phyloP scores from a whole-genome alignment of 2,113 vertebrate genomes.

The Centrocercus urophasianus region DNA sequence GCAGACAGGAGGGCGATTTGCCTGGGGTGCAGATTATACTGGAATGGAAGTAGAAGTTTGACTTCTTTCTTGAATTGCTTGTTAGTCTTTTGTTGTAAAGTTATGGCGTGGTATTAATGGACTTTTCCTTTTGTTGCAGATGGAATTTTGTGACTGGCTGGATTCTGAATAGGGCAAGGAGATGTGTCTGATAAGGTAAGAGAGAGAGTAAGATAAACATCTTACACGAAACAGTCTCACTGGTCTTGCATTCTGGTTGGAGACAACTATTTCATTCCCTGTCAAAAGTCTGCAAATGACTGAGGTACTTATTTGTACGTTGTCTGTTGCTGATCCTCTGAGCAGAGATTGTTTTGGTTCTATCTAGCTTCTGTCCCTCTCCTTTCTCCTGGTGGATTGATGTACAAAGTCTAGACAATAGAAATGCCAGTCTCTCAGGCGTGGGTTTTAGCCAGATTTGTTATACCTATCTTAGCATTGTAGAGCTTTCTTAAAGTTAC shows the following conservation, averaged over 20 bases:
- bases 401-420: background rate
- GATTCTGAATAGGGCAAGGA: conserved; percentile 53
- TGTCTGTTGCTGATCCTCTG: background rate
- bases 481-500: background rate
- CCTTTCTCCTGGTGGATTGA: background rate
- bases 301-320: background rate
- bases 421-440: background rate
- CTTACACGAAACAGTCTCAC: background rate
- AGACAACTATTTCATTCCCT: background rate
- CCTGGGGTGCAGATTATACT: background rate
- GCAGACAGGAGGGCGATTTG: rapidly evolving
- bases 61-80: background rate
- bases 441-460: background rate
- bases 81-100: background rate
- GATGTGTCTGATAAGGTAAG: conserved; percentile 67
- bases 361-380: background rate
- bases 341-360: background rate
- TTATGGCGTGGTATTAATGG: conserved; percentile 18
- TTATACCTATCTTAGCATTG: background rate
- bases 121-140: conserved; percentile 51
- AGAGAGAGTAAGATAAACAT: conserved; percentile 7
- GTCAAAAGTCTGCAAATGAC: background rate
- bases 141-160: conserved; percentile 54
- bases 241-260: background rate
- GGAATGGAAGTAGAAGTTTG: background rate